Conservation (phyloP, 2,113 vertebrate genomes). For the Bos indicus region DNA sequence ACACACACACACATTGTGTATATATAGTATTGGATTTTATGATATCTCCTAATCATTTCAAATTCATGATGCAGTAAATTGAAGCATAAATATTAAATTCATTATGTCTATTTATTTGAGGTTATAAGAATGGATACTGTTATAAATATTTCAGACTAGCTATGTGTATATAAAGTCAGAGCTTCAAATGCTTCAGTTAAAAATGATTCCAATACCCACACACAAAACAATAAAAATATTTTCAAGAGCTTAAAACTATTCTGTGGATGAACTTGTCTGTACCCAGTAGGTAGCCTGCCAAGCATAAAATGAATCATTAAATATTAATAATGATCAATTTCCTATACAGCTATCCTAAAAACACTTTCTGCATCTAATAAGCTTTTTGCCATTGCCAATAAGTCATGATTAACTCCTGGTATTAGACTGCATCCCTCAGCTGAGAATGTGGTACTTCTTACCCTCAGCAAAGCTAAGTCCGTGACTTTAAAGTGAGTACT, state of each 20-base stretch:
- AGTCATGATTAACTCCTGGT: constrained; percentile 48
- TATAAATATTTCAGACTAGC: constrained; percentile 53
- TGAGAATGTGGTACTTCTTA: not conserved
- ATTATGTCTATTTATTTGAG: constrained; percentile 14
- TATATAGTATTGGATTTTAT: not conserved
- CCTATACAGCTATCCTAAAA: constrained; percentile 46
- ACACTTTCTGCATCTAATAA: constrained; percentile 37
- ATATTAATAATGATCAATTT: constrained; percentile 67
- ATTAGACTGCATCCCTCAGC: not conserved
- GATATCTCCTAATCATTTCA: constrained; percentile 20
- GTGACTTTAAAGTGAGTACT: not conserved
- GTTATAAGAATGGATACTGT: constrained; percentile 8
- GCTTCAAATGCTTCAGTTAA: constrained; percentile 42
- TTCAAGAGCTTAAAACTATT: constrained; percentile 25
- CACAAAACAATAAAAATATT: constrained; percentile 40
- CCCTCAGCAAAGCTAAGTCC: not conserved
- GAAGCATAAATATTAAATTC: constrained; percentile 60
- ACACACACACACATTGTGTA: not conserved
- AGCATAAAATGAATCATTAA: constrained; percentile 62
- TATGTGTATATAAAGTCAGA: constrained; percentile 20
- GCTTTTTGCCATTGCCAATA: not conserved
- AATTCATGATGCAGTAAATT: constrained; percentile 38
- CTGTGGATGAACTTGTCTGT: constrained; percentile 43
- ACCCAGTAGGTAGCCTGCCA: constrained; percentile 12
- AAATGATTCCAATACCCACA: constrained; percentile 52